phyloP scores from a whole-genome alignment of 1,140 invertebrate genomes.

The Pachyrhynchus sulphureomaculatus region DNA sequence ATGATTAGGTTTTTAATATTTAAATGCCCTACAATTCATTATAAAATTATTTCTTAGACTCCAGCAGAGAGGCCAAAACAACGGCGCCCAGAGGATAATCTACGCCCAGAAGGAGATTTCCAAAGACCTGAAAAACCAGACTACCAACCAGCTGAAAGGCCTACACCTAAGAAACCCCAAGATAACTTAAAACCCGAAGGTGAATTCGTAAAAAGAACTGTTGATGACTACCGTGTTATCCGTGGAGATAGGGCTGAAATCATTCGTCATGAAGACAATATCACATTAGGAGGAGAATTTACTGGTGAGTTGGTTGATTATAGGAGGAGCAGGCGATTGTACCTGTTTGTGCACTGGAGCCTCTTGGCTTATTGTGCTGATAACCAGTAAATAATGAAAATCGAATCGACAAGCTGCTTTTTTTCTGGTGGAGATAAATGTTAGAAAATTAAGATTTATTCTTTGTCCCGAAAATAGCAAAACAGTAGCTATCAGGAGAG shows the following conservation, averaged over 20 bases:
- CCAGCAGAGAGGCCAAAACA: slow-evolving; percentile 58
- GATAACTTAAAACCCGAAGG: slow-evolving; percentile 63
- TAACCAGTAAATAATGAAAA: too few relatives aligned
- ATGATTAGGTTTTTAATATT: too few relatives aligned
- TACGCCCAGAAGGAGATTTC: slow-evolving; percentile 61
- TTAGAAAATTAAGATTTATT: too few relatives aligned
- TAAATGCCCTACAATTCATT: too few relatives aligned
- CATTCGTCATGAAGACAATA: slow-evolving; percentile 62
- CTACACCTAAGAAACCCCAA: slow-evolving; percentile 50
- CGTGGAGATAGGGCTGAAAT: slow-evolving; percentile 63
- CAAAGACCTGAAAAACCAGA: slow-evolving; percentile 50
- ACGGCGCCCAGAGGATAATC: slow-evolving; percentile 61
- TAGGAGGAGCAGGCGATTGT: too few relatives aligned
- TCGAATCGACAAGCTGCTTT: too few relatives aligned
- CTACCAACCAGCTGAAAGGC: slow-evolving; percentile 50
- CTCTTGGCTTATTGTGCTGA: too few relatives aligned
- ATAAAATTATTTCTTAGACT: slow-evolving; percentile 52
- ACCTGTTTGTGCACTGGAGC: too few relatives aligned
- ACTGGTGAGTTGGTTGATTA: slow-evolving; percentile 44
- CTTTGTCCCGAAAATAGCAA: too few relatives aligned
- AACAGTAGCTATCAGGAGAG: too few relatives aligned
- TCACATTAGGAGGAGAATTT: slow-evolving; percentile 60
- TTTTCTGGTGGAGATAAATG: too few relatives aligned
- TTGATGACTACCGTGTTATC: slow-evolving; percentile 60
- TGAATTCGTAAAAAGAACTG: slow-evolving; percentile 54